Conservation (phyloP, 2,888 invertebrate genomes). For the Gordius sp. region DNA sequence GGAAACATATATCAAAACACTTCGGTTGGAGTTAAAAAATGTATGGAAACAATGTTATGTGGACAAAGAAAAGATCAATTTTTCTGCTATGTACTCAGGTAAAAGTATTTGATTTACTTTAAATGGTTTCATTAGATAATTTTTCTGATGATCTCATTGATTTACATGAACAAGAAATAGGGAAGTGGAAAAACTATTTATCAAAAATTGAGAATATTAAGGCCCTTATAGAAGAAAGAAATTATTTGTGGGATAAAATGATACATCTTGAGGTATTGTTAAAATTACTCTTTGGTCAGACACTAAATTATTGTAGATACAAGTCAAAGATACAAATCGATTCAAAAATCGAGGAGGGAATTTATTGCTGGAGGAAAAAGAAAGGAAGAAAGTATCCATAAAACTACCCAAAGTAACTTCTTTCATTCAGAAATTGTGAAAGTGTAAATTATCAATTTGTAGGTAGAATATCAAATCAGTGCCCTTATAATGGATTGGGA, state of each 20-base stretch:
- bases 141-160: neutral
- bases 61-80: neutral
- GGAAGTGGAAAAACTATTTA: slow-evolving; percentile 4
- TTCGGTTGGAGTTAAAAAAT: neutral
- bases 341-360: slow-evolving; percentile 64
- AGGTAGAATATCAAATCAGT: neutral
- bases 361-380: slow-evolving; percentile 54
- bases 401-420: slow-evolving; percentile 25
- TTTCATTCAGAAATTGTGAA: too few relatives aligned
- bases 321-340: slow-evolving; percentile 43
- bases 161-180: neutral
- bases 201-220: neutral
- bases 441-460: too few relatives aligned
- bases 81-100: neutral
- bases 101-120: neutral
- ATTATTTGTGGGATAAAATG: slow-evolving; percentile 10
- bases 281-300: too few relatives aligned
- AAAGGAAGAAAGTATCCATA: slow-evolving; percentile 46
- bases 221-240: neutral
- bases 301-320: too few relatives aligned
- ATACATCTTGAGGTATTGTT: slow-evolving; percentile 10
- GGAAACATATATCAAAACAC: neutral
- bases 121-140: neutral
- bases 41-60: slow-evolving; percentile 13
- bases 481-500: neutral